A percentile compares a stretch with the other conserved stretches of the same genome.
phyloP scores from a whole-genome alignment of 2,888 invertebrate species.

The Macaria liturata region DNA sequence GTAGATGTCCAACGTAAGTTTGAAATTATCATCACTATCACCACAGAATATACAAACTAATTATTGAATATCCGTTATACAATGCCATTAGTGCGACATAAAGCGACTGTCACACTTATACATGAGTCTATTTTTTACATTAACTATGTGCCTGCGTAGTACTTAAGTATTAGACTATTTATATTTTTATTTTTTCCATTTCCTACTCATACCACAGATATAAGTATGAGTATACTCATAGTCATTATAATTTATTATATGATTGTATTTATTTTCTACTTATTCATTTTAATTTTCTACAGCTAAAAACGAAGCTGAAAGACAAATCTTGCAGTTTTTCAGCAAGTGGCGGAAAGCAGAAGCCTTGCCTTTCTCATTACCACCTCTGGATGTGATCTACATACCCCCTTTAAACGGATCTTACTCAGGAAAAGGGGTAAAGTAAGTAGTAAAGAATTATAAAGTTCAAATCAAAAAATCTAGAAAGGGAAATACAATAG shows the following conservation, averaged over 20 bases:
- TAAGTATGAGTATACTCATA: too few relatives aligned
- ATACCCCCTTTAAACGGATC: conserved; percentile 36
- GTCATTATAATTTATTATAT: too few relatives aligned
- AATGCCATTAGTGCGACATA: too few relatives aligned
- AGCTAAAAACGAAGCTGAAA: conserved; percentile 38
- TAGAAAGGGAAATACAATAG: too few relatives aligned
- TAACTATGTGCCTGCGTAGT: background rate
- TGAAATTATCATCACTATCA: background rate
- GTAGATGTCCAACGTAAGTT: conserved; percentile 39
- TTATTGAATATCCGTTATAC: too few relatives aligned
- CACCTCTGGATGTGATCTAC: conserved; percentile 31
- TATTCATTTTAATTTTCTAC: conserved; percentile 10
- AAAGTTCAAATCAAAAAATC: too few relatives aligned
- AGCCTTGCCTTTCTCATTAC: conserved; percentile 28
- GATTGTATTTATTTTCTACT: too few relatives aligned
- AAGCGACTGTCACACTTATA: too few relatives aligned
- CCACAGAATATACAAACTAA: too few relatives aligned
- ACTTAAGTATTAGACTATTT: background rate
- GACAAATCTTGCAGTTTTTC: conserved; percentile 35
- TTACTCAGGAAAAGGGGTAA: conserved; percentile 42
- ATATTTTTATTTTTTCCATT: background rate
- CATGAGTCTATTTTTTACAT: too few relatives aligned
- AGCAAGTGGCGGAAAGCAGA: conserved; percentile 38
- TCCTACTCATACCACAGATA: too few relatives aligned
- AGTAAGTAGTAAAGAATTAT: conserved; percentile 29